Evolutionary conservation across 2,888 invertebrate genomes (phyloP).

Genomic region (Tachina lurida): DNA sequence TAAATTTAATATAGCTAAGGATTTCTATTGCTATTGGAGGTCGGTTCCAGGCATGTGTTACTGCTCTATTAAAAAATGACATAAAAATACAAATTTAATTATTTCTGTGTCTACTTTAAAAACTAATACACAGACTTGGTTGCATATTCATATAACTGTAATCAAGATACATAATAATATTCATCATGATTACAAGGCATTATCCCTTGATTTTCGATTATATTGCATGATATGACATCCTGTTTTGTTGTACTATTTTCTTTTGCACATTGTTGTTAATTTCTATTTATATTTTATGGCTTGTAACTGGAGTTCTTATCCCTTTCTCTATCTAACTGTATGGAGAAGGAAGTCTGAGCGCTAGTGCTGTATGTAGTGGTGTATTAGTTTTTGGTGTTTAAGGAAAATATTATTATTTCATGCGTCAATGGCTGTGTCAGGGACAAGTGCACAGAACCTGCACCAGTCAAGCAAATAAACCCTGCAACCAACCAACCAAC

Average conservation of each 20-base stretch:
- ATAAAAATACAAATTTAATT: too few species aligned
- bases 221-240: constrained; percentile 63
- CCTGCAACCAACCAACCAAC: constrained; percentile 26
- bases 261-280: constrained; percentile 36
- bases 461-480: constrained; percentile 45
- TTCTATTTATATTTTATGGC: constrained; percentile 27
- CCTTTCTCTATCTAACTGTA: constrained; percentile 10
- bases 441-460: constrained; percentile 56
- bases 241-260: constrained; percentile 21
- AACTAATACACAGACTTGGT: not conserved
- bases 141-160: constrained; percentile 32
- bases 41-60: too few species aligned
- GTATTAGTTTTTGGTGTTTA: constrained; percentile 55
- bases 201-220: constrained; percentile 70
- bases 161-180: constrained; percentile 70
- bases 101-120: not conserved
- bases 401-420: constrained; percentile 70
- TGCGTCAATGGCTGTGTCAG: constrained; percentile 70
- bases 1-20: too few species aligned
- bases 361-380: constrained; percentile 2
- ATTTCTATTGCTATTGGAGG: too few species aligned
- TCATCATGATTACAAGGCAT: constrained; percentile 73
- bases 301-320: constrained; percentile 50
- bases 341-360: not conserved
- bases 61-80: too few species aligned